Evolutionary conservation across 1,140 invertebrate species (phyloP), one percentile per base, ranked within the genome.

Genomic region (Maniola jurtina): DNA sequence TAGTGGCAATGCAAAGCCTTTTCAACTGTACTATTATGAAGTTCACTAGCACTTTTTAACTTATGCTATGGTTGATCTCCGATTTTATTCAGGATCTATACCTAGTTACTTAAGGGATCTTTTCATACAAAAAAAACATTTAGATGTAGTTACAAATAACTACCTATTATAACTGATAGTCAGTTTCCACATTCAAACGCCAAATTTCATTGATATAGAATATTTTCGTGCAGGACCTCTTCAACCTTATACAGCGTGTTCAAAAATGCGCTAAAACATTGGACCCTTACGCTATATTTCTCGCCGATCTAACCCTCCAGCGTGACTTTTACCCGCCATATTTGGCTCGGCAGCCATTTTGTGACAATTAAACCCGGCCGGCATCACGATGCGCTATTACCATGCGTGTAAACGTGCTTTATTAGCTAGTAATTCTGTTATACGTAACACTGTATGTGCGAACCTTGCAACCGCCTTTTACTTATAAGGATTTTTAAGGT

Each of bases 301-400:
- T 68, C 71, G 68, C 75, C 65, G 55, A 61, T 67, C 72, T 71
- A 72, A 76, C 65, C 70, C 61, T 66, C 63, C 55, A 70, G 71
- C 78, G 75, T 79, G 79, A 80, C 80, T 80, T 62, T 65, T 57
- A 61, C 47, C 54, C 33, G 10, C 81, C 81, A 77, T 81, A 83
- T 81, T 77, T 71, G 79, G 80, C 48, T 33, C 66, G 64, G 72
- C 64, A 62, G 71, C 75, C 69, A 78, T 82, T 80, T 79, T 75
- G 78, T 75, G 81, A 83, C 81, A 81, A 81, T 83, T 83, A 81
- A 83, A 77, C 66, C 71, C 63, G 66, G 35, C 65, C 62, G 42
- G 65, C 67, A 76, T 83, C 81, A 81, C 81, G 81, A 83, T 57
- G 56, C 65, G 60, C 75, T 75, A 80, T 83, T 79, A 77, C 77